Percentiles rank a stretch among this genome's conserved stretches.
These are phyloP conservation scores for Spheniscus humboldti DNA, from an alignment of 2,797 vertebrate species.

Conservation along the genomic window DNA sequence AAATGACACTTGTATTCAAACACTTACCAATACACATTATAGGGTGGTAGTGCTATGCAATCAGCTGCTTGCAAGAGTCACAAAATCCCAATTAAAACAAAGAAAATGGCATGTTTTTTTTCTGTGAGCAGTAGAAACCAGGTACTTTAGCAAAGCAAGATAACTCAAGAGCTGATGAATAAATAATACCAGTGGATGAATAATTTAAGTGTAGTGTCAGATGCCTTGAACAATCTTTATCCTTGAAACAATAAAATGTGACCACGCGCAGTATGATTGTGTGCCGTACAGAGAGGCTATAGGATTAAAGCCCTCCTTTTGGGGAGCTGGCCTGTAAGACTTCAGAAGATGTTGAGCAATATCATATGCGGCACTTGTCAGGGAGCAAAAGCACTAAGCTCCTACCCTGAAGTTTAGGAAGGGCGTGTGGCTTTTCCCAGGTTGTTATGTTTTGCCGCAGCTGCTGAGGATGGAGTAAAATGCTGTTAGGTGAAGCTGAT, in stretches of 20 bases:
- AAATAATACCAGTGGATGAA: constrained; percentile 70
- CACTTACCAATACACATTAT: not conserved
- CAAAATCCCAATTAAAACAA: constrained; percentile 14
- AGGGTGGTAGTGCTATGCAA: not conserved
- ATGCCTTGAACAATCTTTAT: constrained; percentile 70
- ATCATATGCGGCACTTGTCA: fast-evolving
- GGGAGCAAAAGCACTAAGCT: not conserved
- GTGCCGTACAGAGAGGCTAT: not conserved
- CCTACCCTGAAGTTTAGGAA: not conserved
- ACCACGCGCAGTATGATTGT: not conserved
- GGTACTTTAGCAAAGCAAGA: constrained; percentile 63
- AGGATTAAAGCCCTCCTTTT: not conserved
- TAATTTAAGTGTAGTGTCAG: constrained; percentile 67
- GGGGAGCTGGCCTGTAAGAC: not conserved
- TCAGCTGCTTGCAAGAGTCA: not conserved
- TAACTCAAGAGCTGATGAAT: constrained; percentile 71
- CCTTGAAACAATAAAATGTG: constrained; percentile 62
- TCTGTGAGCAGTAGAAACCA: constrained; percentile 37
- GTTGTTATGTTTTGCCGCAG: not conserved
- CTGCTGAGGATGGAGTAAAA: not conserved
- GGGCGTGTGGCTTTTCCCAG: not conserved
- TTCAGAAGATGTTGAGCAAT: not conserved
- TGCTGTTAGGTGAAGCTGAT: not conserved
- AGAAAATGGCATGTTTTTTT: not conserved
- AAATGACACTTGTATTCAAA: not conserved